These are phyloP conservation scores for Gastrophysa polygoni DNA, from an alignment of 2,888 invertebrate species.

Conservation along the genomic window DNA sequence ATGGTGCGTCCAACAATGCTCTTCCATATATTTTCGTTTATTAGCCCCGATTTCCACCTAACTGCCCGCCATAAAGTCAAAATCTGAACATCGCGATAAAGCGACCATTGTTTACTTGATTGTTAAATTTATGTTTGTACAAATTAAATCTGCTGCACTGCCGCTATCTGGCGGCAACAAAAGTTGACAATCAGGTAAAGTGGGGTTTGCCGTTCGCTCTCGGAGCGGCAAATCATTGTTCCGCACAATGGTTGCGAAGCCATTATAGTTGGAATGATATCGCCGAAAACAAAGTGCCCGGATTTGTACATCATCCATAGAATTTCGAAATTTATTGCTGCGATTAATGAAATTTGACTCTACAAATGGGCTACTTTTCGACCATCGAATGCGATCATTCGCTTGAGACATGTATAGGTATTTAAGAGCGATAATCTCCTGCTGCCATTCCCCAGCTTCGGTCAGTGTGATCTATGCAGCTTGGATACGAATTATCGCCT, in stretches of 20 bases:
- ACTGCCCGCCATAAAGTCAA: slow-evolving; percentile 57
- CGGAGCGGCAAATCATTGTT: slow-evolving; percentile 42
- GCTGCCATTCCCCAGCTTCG: too few species aligned
- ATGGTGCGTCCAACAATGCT: slow-evolving; percentile 48
- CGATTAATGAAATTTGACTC: slow-evolving; percentile 9
- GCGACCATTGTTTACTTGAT: slow-evolving; percentile 60
- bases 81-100: slow-evolving; percentile 60
- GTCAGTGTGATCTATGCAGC: too few species aligned
- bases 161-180: slow-evolving; percentile 54
- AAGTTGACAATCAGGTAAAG: slow-evolving; percentile 56
- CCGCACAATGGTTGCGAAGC: slow-evolving; percentile 23
- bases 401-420: neutral
- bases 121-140: slow-evolving; percentile 61
- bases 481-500: too few species aligned
- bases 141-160: slow-evolving; percentile 58
- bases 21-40: slow-evolving; percentile 57
- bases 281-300: slow-evolving; percentile 27
- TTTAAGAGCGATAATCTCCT: neutral
- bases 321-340: slow-evolving; percentile 9
- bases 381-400: neutral
- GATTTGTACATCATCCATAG: slow-evolving; percentile 20
- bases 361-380: neutral
- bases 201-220: slow-evolving; percentile 31
- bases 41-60: slow-evolving; percentile 58
- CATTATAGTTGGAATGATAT: slow-evolving; percentile 28